These are phyloP conservation scores for Nomia melanderi DNA, from an alignment of 1,140 invertebrate species.

Conservation along the genomic window DNA sequence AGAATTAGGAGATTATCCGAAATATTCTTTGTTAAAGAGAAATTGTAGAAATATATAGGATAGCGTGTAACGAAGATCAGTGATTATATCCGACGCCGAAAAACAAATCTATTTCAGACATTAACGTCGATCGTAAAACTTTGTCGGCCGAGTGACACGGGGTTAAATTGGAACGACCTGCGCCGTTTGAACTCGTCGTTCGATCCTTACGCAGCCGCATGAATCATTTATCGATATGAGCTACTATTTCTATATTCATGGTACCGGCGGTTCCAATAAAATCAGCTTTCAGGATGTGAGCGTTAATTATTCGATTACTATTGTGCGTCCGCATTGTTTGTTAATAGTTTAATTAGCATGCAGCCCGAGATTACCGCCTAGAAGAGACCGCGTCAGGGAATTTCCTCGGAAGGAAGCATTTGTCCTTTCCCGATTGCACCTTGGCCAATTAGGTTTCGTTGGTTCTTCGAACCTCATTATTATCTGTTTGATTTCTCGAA, in stretches of 20 bases:
- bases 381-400: background rate
- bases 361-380: background rate
- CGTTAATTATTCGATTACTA: background rate
- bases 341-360: constrained; percentile 29
- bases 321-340: constrained; percentile 8
- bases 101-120: too few species aligned
- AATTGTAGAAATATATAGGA: too few species aligned
- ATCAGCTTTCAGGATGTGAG: background rate
- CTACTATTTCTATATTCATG: background rate
- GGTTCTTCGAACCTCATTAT: background rate
- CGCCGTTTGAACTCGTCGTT: background rate
- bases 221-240: background rate
- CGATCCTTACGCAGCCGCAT: background rate
- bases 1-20: too few species aligned
- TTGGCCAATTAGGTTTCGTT: background rate
- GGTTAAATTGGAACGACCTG: too few species aligned
- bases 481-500: background rate
- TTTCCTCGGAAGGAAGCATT: background rate
- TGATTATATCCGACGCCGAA: too few species aligned
- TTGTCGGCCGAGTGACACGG: too few species aligned
- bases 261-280: background rate
- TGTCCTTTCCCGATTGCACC: background rate
- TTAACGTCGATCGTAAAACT: too few species aligned
- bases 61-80: too few species aligned
- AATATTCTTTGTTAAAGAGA: too few species aligned